phyloP scores from a whole-genome alignment of 35 echinoderm and acorn worm species.

The Patiria miniata region DNA sequence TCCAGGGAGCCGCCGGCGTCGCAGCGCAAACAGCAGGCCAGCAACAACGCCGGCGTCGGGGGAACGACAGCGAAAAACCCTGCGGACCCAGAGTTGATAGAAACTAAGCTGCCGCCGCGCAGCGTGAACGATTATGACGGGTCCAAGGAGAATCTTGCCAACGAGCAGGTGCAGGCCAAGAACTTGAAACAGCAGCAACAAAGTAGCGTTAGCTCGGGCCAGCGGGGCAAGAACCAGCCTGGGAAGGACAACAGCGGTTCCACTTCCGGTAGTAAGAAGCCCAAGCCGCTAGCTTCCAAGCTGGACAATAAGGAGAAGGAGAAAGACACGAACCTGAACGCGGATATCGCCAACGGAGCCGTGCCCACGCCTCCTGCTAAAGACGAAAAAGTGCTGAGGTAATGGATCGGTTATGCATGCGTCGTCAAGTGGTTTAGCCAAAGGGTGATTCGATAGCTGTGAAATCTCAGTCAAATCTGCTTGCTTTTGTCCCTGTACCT shows the following conservation, averaged over 20 bases:
- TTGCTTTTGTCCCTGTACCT: too few relatives aligned
- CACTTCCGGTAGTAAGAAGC: slow-evolving; percentile 52
- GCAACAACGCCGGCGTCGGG: slow-evolving; percentile 69
- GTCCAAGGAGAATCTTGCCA: slow-evolving; percentile 81
- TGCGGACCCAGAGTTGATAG: slow-evolving; percentile 66
- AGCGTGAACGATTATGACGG: slow-evolving; percentile 90
- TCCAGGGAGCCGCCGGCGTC: background rate
- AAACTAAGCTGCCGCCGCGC: slow-evolving; percentile 81
- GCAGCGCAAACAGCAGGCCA: slow-evolving; percentile 55
- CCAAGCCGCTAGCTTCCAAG: slow-evolving; percentile 73
- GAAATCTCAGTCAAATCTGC: too few relatives aligned
- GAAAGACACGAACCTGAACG: slow-evolving; percentile 73
- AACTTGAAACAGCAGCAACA: slow-evolving; percentile 69
- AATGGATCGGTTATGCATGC: background rate
- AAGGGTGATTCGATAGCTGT: too few relatives aligned
- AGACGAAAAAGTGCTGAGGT: slow-evolving; percentile 73
- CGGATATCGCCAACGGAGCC: slow-evolving; percentile 66
- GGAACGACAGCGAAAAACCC: slow-evolving; percentile 35
- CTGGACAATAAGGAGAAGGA: slow-evolving; percentile 94
- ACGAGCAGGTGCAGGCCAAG: slow-evolving; percentile 93
- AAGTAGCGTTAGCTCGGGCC: background rate
- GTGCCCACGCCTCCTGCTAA: slow-evolving; percentile 49
- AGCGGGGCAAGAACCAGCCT: slow-evolving; percentile 23
- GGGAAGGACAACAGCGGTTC: slow-evolving; percentile 50
- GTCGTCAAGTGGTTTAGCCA: too few relatives aligned